A percentile compares a stretch with the other conserved stretches of the same genome.
Evolutionary conservation across 2,797 vertebrate genomes (phyloP).

Genomic region (Dendrocincla fuliginosa): DNA sequence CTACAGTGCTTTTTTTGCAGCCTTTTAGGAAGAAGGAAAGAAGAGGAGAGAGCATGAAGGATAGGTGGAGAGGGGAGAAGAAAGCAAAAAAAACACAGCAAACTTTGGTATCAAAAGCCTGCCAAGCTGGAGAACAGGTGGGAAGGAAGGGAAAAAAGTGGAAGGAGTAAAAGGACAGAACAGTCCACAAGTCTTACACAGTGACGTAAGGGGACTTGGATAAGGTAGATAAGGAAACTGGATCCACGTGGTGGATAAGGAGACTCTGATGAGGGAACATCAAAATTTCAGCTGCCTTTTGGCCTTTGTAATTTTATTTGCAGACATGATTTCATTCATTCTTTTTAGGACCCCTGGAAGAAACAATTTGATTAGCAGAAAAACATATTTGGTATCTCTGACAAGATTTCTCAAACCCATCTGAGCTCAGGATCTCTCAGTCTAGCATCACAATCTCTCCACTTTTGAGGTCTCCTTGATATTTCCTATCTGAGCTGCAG

Average conservation of each 20-base stretch:
- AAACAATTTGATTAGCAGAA: not conserved
- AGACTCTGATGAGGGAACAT: not conserved
- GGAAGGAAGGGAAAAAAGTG: not conserved
- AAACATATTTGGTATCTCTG: not conserved
- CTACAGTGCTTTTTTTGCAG: not conserved
- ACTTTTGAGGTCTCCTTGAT: not conserved
- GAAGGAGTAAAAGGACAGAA: not conserved
- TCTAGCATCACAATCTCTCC: not conserved
- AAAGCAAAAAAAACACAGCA: not conserved
- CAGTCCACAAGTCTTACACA: not conserved
- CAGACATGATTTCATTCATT: not conserved
- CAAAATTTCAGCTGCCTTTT: not conserved
- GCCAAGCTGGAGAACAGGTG: not conserved
- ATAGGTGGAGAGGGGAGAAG: not conserved
- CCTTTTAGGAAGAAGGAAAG: not conserved
- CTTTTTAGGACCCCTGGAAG: not conserved
- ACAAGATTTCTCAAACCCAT: not conserved
- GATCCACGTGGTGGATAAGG: too few relatives aligned
- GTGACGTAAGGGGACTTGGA: not conserved
- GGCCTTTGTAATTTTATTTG: not conserved
- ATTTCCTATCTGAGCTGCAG: not conserved
- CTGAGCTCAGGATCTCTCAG: not conserved
- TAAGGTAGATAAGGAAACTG: too few relatives aligned
- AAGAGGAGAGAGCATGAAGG: not conserved
- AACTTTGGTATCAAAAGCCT: not conserved